Evolutionary conservation across 2,888 invertebrate species (phyloP), one percentile per base, ranked within the genome.

Genomic region (Trilocha varians): DNA sequence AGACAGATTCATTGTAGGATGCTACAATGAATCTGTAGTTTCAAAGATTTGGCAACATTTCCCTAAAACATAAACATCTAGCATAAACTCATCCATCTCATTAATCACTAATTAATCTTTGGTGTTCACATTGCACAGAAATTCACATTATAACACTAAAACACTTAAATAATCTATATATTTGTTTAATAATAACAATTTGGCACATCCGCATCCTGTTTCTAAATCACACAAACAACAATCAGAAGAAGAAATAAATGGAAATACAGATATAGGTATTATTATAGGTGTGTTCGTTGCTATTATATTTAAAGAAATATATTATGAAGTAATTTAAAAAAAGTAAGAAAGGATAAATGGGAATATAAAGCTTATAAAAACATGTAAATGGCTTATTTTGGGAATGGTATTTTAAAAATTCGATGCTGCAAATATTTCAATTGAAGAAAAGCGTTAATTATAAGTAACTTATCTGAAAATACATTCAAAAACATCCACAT

Each of bases 161-260:
- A 70, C 67, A 71, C 66, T 64, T 67, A 70, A 67, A 66, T 61
- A 58, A 55, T 66, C 55, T 58, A 59, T 58, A 51, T 53, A 47
- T 57, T 65, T 65, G 59, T 67, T 66, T 62, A 75, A 72, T 73
- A 76, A 77, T 69, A 82, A 79, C 78, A 76, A 78, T 80, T 83
- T 83, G 83, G 83, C 82, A 83, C 82, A 73, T 73, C 70, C 51
- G 54, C 57, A 76, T 77, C 76, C 75, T 77, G 75, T 73, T 74
- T 71, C 59, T 61, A 67, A 59, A 67, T 69, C 65, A 68, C 57
- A 50, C 57, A 53, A 56, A 62, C 43, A 50, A 50, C 48, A 40
- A 50, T 41, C 45, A 46, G 38, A 49, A 38, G 43, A 51, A 46
- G 46, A 46, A 44, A 49, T 35, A 44, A 39, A 35, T 36, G 41